Conservation (phyloP, 2,888 invertebrate genomes). For the Caradrina kadenii region DNA sequence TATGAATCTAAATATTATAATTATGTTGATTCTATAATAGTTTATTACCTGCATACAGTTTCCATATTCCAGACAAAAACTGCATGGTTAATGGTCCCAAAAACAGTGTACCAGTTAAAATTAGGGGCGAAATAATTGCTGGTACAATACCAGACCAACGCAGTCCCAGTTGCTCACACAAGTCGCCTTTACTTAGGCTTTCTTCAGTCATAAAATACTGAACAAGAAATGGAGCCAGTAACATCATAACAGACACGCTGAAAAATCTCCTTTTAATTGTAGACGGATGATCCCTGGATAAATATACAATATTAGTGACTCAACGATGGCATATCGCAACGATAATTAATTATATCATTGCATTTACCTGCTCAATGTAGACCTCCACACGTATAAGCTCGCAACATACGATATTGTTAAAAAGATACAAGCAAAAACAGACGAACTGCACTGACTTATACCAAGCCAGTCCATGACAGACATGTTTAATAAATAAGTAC, state of each 20-base stretch:
- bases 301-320: slow-evolving; percentile 11
- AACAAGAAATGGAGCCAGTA: slow-evolving; percentile 94
- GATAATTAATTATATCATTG: slow-evolving; percentile 9
- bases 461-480: slow-evolving; percentile 67
- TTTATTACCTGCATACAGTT: slow-evolving; percentile 91
- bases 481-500: slow-evolving; percentile 52
- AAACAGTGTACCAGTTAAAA: slow-evolving; percentile 95
- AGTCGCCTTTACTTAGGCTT: slow-evolving; percentile 90
- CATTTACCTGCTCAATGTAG: slow-evolving; percentile 93
- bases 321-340: not conserved
- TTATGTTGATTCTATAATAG: not conserved
- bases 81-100: slow-evolving; percentile 95
- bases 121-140: slow-evolving; percentile 93
- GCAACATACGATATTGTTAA: slow-evolving; percentile 95
- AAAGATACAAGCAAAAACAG: slow-evolving; percentile 93
- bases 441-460: slow-evolving; percentile 87
- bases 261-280: slow-evolving; percentile 96
- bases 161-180: slow-evolving; percentile 94
- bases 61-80: slow-evolving; percentile 92
- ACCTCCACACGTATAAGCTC: slow-evolving; percentile 97
- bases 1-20: not conserved
- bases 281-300: slow-evolving; percentile 95
- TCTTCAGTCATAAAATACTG: slow-evolving; percentile 93
- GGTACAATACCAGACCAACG: slow-evolving; percentile 93
- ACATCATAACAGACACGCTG: slow-evolving; percentile 95